Conservation (phyloP, 1,140 invertebrate species). For the Plodia interpunctella region DNA sequence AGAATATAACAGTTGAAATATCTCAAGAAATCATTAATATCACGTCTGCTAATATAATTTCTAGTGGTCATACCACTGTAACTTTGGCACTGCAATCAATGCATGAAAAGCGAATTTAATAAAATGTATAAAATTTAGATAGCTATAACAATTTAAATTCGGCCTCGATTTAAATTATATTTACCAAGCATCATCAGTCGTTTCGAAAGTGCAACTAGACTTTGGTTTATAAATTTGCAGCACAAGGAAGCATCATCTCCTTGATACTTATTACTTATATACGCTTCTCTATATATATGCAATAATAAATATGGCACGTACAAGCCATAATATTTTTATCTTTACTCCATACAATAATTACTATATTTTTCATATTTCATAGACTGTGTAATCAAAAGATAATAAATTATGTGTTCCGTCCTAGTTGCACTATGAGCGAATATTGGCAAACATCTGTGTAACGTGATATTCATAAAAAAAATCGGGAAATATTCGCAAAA, state of each 20-base stretch:
- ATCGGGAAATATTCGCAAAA: background rate
- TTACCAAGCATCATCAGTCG: slow-evolving; percentile 17
- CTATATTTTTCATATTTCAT: too few relatives aligned
- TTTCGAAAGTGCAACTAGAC: slow-evolving; percentile 5
- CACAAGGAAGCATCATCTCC: too few relatives aligned
- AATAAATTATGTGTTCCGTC: background rate
- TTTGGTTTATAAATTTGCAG: too few relatives aligned
- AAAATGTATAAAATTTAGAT: slow-evolving; percentile 15
- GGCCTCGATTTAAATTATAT: slow-evolving; percentile 19
- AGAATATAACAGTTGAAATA: too few relatives aligned
- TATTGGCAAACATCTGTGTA: background rate
- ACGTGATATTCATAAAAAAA: background rate
- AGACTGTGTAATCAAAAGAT: too few relatives aligned
- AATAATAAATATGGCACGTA: too few relatives aligned
- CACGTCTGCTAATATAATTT: slow-evolving; percentile 12
- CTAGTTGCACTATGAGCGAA: background rate
- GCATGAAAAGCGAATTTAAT: slow-evolving; percentile 23
- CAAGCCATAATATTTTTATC: too few relatives aligned
- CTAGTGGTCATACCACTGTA: slow-evolving; percentile 26
- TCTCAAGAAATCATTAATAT: too few relatives aligned
- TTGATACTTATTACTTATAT: too few relatives aligned
- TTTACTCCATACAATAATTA: too few relatives aligned
- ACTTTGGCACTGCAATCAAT: slow-evolving; percentile 46
- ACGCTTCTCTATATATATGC: too few relatives aligned
- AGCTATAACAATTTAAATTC: slow-evolving; percentile 29